Percentiles rank a stretch among this genome's conserved stretches.
phyloP scores from a whole-genome alignment of 2,888 invertebrate species.

The Hirtodrosophila alboralis region DNA sequence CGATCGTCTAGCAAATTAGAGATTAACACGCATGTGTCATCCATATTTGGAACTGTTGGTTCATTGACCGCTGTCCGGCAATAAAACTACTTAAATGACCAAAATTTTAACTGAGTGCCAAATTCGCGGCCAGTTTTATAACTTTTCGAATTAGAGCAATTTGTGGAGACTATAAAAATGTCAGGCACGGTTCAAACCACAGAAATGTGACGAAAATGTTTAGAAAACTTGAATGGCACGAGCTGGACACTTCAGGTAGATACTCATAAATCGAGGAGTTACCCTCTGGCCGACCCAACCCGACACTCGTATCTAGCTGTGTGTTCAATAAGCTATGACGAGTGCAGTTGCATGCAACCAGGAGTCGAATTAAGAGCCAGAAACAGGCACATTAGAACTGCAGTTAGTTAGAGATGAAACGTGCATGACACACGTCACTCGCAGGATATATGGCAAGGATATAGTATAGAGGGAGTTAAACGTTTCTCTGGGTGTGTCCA shows the following conservation, averaged over 20 bases:
- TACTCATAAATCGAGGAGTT: conserved; percentile 13
- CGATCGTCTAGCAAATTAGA: conserved; percentile 78
- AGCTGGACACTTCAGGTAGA: conserved; percentile 42
- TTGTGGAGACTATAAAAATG: conserved; percentile 74
- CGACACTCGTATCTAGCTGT: conserved; percentile 17
- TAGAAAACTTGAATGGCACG: conserved; percentile 34
- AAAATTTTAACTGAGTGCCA: conserved; percentile 55
- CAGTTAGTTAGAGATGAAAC: conserved; percentile 21
- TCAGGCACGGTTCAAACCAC: conserved; percentile 61
- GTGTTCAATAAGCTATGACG: conserved; percentile 79
- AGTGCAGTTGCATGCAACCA: conserved; percentile 19
- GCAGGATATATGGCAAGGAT: conserved; percentile 14
- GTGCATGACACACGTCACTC: conserved; percentile 21
- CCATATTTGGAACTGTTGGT: conserved; percentile 54
- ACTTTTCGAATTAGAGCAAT: conserved; percentile 73
- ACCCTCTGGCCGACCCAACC: conserved; percentile 14
- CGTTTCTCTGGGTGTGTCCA: conserved; percentile 42
- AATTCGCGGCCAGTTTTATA: conserved; percentile 67
- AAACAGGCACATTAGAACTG: conserved; percentile 31
- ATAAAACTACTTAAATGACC: conserved; percentile 57
- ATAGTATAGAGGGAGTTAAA: conserved; percentile 4
- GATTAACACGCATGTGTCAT: conserved; percentile 80
- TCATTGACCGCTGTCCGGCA: conserved; percentile 67
- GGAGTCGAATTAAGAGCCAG: neutral
- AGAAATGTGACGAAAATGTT: conserved; percentile 53